Conservation (phyloP, 1,140 invertebrate species). For the Meloidogyne hapla region DNA sequence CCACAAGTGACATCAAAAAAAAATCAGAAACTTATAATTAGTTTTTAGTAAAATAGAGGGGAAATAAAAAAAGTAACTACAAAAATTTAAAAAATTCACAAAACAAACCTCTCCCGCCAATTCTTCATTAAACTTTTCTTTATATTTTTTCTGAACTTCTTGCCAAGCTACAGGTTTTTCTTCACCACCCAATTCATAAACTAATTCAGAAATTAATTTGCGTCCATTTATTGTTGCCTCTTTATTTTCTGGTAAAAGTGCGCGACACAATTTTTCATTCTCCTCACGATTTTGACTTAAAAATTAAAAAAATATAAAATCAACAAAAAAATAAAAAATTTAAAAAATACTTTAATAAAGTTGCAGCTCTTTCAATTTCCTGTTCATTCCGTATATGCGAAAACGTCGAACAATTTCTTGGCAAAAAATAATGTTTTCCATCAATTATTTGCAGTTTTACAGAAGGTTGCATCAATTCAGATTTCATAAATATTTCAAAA, state of each 20-base stretch:
- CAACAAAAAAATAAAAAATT: not conserved
- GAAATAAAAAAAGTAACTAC: too few relatives aligned
- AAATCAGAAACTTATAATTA: too few relatives aligned
- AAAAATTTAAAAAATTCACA: not conserved
- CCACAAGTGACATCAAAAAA: too few relatives aligned
- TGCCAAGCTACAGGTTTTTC: not conserved
- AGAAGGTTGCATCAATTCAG: not conserved
- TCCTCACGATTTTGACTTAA: constrained; percentile 6
- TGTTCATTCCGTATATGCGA: constrained; percentile 26
- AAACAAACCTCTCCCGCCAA: constrained; percentile 16
- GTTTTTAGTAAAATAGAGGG: too few relatives aligned
- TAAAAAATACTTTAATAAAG: constrained; percentile 14
- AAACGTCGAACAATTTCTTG: constrained; percentile 3
- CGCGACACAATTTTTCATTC: constrained; percentile 18
- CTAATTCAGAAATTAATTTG: constrained; percentile 13
- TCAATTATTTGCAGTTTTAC: not conserved
- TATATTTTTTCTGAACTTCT: constrained; percentile 16
- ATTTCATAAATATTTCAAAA: constrained; percentile 14
- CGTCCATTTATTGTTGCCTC: constrained; percentile 16
- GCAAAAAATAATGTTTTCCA: constrained; percentile 6
- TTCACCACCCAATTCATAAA: constrained; percentile 20
- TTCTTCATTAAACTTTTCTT: constrained; percentile 14
- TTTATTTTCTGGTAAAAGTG: constrained; percentile 19
- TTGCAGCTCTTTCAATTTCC: not conserved
- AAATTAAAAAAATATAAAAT: not conserved